A percentile compares a stretch with the other conserved stretches of the same genome.
phyloP scores from a whole-genome alignment of 1,140 invertebrate species.

The Drosophila rhopaloa region DNA sequence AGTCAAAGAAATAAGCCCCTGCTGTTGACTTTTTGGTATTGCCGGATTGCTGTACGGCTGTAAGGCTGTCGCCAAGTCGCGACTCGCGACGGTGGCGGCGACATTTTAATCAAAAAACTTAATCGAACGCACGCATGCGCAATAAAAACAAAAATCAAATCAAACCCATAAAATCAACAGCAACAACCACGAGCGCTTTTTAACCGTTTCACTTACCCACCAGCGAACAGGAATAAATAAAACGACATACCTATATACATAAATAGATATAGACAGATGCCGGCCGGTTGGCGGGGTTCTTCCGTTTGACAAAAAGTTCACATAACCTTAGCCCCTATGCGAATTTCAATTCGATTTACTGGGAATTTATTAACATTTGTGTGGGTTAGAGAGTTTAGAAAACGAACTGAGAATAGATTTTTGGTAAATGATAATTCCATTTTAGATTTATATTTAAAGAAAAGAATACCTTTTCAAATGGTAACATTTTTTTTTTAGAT shows the following conservation, averaged over 20 bases:
- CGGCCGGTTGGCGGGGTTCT: conserved; percentile 45
- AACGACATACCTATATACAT: conserved; percentile 2
- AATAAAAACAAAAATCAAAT: conserved; percentile 82
- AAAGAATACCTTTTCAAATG: not conserved
- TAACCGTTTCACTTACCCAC: conserved; percentile 62
- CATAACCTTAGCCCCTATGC: conserved; percentile 68
- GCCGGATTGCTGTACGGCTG: conserved; percentile 7
- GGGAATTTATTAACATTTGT: conserved; percentile 60
- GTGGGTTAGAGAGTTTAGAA: conserved; percentile 38
- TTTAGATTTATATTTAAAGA: not conserved
- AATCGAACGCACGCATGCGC: conserved; percentile 84
- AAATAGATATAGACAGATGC: conserved; percentile 32
- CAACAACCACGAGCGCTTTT: conserved; percentile 35
- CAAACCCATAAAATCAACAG: conserved; percentile 69
- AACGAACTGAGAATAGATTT: conserved; percentile 6
- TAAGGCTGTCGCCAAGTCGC: conserved; percentile 55
- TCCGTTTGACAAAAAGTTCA: conserved; percentile 57
- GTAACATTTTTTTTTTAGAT: too few relatives aligned
- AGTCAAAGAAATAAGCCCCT: conserved; percentile 7
- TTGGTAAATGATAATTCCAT: not conserved
- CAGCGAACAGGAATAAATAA: conserved; percentile 5
- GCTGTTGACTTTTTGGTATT: conserved; percentile 23
- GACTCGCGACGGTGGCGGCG: conserved; percentile 61
- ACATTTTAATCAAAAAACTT: conserved; percentile 84
- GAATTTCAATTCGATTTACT: conserved; percentile 68